Evolutionary conservation across 2,113 vertebrate genomes (phyloP).

Genomic region (Polypterus bichir): DNA sequence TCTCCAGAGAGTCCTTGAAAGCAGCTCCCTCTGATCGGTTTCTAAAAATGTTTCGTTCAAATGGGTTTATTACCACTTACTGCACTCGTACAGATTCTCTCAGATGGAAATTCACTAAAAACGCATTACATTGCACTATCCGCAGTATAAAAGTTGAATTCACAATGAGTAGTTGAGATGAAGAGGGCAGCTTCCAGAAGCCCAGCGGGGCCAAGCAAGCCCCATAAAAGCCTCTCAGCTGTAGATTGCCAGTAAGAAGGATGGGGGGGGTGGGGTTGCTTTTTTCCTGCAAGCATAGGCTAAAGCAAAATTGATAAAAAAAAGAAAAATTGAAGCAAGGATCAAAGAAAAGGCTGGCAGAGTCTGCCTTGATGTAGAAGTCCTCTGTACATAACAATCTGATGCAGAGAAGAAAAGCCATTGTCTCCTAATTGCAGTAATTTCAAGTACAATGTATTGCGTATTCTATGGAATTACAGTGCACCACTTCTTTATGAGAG

Average conservation of each 20-base stretch:
- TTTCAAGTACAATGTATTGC: no score
- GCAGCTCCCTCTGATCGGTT: background rate
- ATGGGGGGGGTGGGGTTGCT: conserved; percentile 1
- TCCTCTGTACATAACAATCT: no score
- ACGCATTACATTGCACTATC: background rate
- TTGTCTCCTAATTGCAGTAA: no score
- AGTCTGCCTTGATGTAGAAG: no score
- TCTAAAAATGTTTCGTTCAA: background rate
- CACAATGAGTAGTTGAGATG: background rate
- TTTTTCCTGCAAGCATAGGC: background rate
- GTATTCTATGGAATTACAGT: no score
- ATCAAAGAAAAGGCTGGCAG: no score
- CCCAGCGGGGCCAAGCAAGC: background rate
- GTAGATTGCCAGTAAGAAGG: conserved; percentile 1
- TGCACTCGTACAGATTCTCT: background rate
- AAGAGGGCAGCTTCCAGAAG: background rate
- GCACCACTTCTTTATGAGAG: no score
- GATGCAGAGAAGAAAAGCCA: no score
- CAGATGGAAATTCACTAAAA: background rate
- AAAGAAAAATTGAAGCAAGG: no score
- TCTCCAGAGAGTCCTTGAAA: background rate
- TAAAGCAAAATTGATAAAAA: conserved; percentile 9
- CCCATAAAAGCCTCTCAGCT: background rate
- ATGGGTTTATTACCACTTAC: background rate
- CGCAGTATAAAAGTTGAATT: background rate